Evolutionary conservation across 1,140 invertebrate genomes (phyloP).

Genomic region (Drosophila carrolli): DNA sequence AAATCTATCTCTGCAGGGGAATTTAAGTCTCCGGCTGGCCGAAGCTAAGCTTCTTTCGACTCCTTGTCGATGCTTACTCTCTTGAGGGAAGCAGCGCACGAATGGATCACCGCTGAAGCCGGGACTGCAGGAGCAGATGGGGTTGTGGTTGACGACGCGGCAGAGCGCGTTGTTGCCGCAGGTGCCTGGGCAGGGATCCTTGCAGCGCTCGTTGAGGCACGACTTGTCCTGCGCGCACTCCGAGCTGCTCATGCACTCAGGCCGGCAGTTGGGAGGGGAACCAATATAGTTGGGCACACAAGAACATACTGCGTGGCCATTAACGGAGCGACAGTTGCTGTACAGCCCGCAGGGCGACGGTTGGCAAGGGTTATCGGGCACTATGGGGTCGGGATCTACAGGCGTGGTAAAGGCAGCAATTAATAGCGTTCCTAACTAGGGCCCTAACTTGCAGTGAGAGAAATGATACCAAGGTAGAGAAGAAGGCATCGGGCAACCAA

Average conservation of each 20-base stretch:
- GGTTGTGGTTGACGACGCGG: constrained; percentile 90
- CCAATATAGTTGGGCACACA: constrained; percentile 89
- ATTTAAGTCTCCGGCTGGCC: constrained; percentile 38
- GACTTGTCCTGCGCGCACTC: constrained; percentile 89
- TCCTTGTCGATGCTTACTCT: constrained; percentile 85
- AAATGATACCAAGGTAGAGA: not conserved
- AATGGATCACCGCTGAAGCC: constrained; percentile 91
- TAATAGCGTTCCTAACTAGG: constrained; percentile 78
- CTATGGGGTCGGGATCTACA: constrained; percentile 80
- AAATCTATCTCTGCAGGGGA: constrained; percentile 22
- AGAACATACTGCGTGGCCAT: constrained; percentile 89
- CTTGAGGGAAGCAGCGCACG: constrained; percentile 87
- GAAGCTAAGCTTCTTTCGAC: constrained; percentile 11
- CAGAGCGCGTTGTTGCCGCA: constrained; percentile 91
- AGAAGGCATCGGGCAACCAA: not conserved
- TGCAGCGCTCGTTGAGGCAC: constrained; percentile 90
- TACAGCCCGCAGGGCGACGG: constrained; percentile 90
- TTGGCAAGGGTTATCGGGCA: constrained; percentile 87
- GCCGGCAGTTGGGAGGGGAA: constrained; percentile 89
- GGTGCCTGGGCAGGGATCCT: constrained; percentile 90
- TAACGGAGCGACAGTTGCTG: constrained; percentile 88
- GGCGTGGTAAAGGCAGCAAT: constrained; percentile 21
- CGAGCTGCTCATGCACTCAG: constrained; percentile 91
- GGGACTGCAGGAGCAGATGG: constrained; percentile 90
- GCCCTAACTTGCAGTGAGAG: constrained; percentile 23